Evolutionary conservation across 2,113 vertebrate species (phyloP).

Genomic region (Romanogobio albipinnatus): DNA sequence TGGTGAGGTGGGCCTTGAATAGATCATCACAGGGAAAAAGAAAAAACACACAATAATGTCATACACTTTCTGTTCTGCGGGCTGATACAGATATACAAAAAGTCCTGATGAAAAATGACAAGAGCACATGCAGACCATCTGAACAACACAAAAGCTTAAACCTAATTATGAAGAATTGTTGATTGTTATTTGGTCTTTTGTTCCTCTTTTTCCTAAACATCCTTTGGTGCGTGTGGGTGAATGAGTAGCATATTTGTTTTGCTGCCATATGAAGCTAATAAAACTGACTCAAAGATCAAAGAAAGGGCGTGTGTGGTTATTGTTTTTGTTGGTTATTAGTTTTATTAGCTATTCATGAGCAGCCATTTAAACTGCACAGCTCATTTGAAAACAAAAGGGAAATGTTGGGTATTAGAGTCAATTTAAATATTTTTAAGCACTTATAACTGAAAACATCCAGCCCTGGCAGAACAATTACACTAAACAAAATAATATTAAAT

Average conservation of each 20-base stretch:
- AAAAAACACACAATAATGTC: constrained; percentile 61
- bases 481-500: neutral
- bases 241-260: constrained; percentile 51
- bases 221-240: constrained; percentile 52
- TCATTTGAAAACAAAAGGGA: constrained; percentile 53
- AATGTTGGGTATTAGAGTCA: constrained; percentile 51
- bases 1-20: neutral
- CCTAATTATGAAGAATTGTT: constrained; percentile 65
- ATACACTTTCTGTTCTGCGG: constrained; percentile 61
- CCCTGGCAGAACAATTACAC: constrained; percentile 20
- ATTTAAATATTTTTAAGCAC: constrained; percentile 52
- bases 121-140: constrained; percentile 71
- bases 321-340: constrained; percentile 58
- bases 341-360: constrained; percentile 55
- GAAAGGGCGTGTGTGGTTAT: constrained; percentile 41
- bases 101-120: constrained; percentile 69
- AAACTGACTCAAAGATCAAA: constrained; percentile 41
- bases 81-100: constrained; percentile 58
- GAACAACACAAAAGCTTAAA: constrained; percentile 75
- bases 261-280: constrained; percentile 52
- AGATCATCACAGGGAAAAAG: constrained; percentile 62
- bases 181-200: constrained; percentile 63
- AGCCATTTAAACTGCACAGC: constrained; percentile 50
- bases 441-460: constrained; percentile 36
- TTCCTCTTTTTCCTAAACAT: constrained; percentile 66